phyloP scores from a whole-genome alignment of 2,113 vertebrate genomes.

The Baryphthengus martii region DNA sequence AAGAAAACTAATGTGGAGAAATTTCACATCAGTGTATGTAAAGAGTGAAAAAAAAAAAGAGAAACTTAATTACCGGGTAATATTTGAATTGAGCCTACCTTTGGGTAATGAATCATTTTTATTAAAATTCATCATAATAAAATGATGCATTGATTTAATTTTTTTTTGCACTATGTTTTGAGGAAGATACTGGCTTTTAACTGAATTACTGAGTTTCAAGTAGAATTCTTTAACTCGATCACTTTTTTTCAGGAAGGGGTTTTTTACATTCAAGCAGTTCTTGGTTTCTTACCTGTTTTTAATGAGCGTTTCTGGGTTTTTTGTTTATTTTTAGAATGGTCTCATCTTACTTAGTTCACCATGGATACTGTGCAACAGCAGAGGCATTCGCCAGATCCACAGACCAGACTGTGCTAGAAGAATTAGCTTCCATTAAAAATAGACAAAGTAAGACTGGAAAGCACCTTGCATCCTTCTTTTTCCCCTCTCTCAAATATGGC shows the following conservation, averaged over 20 bases:
- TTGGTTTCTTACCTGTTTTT: slow-evolving; percentile 24
- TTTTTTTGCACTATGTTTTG: not conserved
- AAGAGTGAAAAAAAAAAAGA: not conserved
- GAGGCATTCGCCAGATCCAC: slow-evolving; percentile 98
- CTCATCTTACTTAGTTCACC: slow-evolving; percentile 97
- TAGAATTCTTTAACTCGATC: not conserved
- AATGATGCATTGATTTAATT: not conserved
- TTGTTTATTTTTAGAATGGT: slow-evolving; percentile 87
- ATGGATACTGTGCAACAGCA: slow-evolving; percentile 97
- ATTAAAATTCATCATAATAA: not conserved
- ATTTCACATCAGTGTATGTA: not conserved
- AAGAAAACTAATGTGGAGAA: not conserved
- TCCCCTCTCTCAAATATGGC: not conserved
- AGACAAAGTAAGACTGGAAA: slow-evolving; percentile 90
- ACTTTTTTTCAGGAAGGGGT: not conserved
- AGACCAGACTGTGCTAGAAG: slow-evolving; percentile 97
- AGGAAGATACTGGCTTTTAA: not conserved
- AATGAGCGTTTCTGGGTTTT: slow-evolving; percentile 35
- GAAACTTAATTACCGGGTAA: not conserved
- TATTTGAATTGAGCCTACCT: not conserved
- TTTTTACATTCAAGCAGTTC: not conserved
- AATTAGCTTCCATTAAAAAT: slow-evolving; percentile 98
- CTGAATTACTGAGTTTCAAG: not conserved
- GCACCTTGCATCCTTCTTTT: not conserved
- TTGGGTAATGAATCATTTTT: not conserved